Percentiles rank a stretch among this genome's conserved stretches.
These are phyloP conservation scores for Congeria kusceri DNA, from an alignment of 2,888 invertebrate genomes.

Conservation along the genomic window DNA sequence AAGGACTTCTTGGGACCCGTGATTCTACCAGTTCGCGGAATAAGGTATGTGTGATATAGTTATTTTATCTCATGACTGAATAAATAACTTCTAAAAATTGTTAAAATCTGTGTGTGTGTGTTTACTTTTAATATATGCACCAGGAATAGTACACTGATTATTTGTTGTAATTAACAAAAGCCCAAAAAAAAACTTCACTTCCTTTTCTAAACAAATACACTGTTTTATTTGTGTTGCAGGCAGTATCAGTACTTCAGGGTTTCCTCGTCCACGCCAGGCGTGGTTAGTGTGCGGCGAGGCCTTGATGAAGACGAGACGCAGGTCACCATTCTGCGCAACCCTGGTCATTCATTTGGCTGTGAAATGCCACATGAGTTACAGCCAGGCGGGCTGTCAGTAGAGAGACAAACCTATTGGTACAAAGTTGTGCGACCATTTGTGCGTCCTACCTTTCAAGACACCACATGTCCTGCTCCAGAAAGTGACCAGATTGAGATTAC, in stretches of 20 bases:
- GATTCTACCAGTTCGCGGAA: too few species aligned
- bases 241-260: slow-evolving; percentile 12
- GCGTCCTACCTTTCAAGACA: slow-evolving; percentile 2
- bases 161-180: too few species aligned
- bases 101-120: too few species aligned
- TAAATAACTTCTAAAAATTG: too few species aligned
- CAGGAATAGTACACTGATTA: too few species aligned
- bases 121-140: too few species aligned
- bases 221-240: background rate
- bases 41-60: too few species aligned
- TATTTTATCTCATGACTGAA: too few species aligned
- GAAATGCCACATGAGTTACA: background rate
- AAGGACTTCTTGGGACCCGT: background rate
- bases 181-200: too few species aligned
- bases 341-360: background rate
- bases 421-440: slow-evolving; percentile 12
- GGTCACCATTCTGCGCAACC: background rate
- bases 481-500: too few species aligned
- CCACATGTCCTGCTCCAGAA: background rate
- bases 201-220: too few species aligned
- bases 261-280: slow-evolving; percentile 1
- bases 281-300: background rate
- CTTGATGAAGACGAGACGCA: slow-evolving; percentile 1
- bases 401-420: slow-evolving; percentile 3
- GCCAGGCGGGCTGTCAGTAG: background rate